These are phyloP conservation scores for Drosophila melanocephala DNA, from an alignment of 2,888 invertebrate genomes.

Conservation along the genomic window DNA sequence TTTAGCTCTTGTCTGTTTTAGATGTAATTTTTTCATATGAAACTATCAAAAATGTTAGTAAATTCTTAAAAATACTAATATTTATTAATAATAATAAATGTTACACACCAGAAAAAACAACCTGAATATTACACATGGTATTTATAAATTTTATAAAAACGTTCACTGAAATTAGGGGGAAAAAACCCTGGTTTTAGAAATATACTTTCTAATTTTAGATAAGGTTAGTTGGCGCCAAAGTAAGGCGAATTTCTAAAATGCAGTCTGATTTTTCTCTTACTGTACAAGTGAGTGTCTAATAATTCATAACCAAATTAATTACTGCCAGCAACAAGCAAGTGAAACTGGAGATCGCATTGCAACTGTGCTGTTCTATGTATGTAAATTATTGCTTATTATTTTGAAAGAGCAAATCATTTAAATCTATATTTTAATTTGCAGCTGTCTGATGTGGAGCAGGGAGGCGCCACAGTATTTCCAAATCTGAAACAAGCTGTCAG, in stretches of 20 bases:
- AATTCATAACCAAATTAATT: not conserved
- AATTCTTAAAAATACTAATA: too few relatives aligned
- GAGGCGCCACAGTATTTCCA: conserved; percentile 98
- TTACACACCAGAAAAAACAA: not conserved
- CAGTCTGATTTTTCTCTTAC: not conserved
- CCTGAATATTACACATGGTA: not conserved
- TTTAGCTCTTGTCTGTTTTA: too few relatives aligned
- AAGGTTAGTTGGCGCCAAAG: too few relatives aligned
- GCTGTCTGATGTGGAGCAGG: conserved; percentile 98
- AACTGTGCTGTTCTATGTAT: conserved; percentile 96
- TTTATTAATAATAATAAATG: too few relatives aligned
- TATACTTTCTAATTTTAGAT: not conserved
- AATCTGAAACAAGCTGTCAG: conserved; percentile 92
- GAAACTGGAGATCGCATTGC: conserved; percentile 95
- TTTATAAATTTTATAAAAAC: not conserved
- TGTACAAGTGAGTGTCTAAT: not conserved
- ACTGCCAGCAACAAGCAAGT: not conserved
- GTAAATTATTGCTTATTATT: not conserved
- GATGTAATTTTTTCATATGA: too few relatives aligned
- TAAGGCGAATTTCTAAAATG: not conserved
- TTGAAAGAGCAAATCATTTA: too few relatives aligned
- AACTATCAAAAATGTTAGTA: too few relatives aligned
- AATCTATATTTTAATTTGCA: conserved; percentile 82
- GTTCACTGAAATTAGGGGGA: not conserved
- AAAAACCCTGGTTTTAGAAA: not conserved